Evolutionary conservation across 2,888 invertebrate species (phyloP).

Genomic region (Oligia strigilis): DNA sequence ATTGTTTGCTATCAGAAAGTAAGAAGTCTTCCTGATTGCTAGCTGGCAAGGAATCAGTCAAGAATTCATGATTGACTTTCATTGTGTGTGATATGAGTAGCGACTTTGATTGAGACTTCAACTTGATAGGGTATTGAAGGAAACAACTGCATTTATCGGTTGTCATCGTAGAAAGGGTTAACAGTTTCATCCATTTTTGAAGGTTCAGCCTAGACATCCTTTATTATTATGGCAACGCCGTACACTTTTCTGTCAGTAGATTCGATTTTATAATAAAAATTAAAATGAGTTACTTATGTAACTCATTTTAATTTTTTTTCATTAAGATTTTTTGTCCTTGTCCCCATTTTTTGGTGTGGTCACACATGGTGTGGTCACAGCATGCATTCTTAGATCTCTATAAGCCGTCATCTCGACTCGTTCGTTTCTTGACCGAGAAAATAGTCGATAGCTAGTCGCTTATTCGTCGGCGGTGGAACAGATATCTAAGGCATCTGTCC

Average conservation of each 20-base stretch:
- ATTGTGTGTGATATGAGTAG: constrained; percentile 36
- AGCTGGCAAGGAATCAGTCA: constrained; percentile 37
- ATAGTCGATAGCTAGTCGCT: background rate
- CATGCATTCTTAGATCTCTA: background rate
- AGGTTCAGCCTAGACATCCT: too few species aligned
- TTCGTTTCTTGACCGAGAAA: background rate
- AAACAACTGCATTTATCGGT: constrained; percentile 33
- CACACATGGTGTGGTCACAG: background rate
- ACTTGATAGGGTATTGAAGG: constrained; percentile 15
- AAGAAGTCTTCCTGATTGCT: constrained; percentile 46
- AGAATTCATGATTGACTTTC: constrained; percentile 33
- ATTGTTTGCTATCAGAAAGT: constrained; percentile 47
- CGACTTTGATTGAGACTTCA: constrained; percentile 43
- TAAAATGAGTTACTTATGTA: too few species aligned
- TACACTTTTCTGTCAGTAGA: background rate
- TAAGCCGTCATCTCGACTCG: background rate
- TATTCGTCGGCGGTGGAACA: background rate
- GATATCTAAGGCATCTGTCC: background rate
- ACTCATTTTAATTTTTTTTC: too few species aligned
- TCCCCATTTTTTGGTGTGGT: background rate
- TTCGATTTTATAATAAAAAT: background rate
- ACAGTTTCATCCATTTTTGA: background rate
- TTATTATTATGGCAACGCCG: too few species aligned
- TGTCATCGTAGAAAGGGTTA: constrained; percentile 8
- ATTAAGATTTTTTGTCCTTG: background rate